Evolutionary conservation across 2,113 vertebrate genomes (phyloP).

Genomic region (Mirza zaza): DNA sequence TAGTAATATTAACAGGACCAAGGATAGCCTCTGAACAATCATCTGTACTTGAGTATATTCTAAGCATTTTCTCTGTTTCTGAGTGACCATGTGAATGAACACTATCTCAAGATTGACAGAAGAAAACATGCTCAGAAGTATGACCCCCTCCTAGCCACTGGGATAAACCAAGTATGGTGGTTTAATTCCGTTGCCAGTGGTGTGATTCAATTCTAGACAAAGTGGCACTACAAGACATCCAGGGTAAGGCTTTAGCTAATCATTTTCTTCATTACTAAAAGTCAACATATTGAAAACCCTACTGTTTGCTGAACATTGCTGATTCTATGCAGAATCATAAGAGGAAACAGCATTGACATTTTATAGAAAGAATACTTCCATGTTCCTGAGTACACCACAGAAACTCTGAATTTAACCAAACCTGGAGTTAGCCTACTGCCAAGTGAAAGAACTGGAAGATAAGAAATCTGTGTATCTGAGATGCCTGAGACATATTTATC

Average conservation of each 20-base stretch:
- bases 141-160: not conserved
- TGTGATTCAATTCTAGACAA: not conserved
- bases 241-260: not conserved
- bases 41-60: not conserved
- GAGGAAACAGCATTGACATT: not conserved
- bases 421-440: not conserved
- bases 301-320: not conserved
- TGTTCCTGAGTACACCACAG: not conserved
- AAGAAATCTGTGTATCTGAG: not conserved
- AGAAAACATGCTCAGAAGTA: not conserved
- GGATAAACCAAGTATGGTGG: not conserved
- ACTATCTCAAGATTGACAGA: not conserved
- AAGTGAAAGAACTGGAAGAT: not conserved
- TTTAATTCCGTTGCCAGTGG: not conserved
- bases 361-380: not conserved
- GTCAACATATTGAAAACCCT: not conserved
- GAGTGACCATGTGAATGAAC: not conserved
- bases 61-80: not conserved
- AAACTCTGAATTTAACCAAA: not conserved
- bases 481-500: not conserved
- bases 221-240: not conserved
- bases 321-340: not conserved
- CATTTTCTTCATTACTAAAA: not conserved
- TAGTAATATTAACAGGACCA: not conserved
- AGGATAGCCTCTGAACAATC: not conserved